Base-by-base conservation (phyloP, 1,140 invertebrate genomes). In the Trichonephila clavipes region DNA sequence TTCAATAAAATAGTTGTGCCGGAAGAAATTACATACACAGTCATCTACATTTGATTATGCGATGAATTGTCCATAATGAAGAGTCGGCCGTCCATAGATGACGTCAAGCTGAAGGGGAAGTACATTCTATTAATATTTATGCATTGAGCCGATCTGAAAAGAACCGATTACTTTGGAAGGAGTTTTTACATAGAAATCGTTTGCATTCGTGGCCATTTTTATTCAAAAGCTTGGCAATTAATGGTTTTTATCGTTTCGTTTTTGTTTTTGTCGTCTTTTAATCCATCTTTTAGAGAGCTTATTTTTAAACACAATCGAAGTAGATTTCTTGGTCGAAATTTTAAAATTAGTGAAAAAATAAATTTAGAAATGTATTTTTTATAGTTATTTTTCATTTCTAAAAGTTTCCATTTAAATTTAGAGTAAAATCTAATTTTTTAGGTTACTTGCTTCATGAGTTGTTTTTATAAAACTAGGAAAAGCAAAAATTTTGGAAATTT, bases 71-170 rank as follows among this genome's bases (percentile, higher is more conserved):
- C 86, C 86, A 90, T 59, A 81, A 58, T 69, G 12, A 82, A 62
- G 40, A 85, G 81, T 92, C 81, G 59, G 61, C 90, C 90, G 90
- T 92, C 90, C 90, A 92, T 92, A 92, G 61, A 92, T 92, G 90
- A 92, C 90, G 90, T 92, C 62, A 92, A 18, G 77, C 81, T 92
- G 44, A 59, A 82, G n/a, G 44, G 59, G 28, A 16, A 61, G 72
- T 77, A 77, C 40, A 77, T 77, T 58, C n/a, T 24, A 12, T 51
- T 14, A 83, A 51, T 59, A 83, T n/a, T 59, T 83, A 58, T 44
- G 18, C 2, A 59, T 58, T 59, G n/a, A 51, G 21, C 19, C 19
- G 16, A 44, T 51, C 51, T 51, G 0, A 51, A 51, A 51, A 51
- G 2, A 51, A 51, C 51, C 7, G 1, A 51, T 10, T 51, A 51